These are phyloP conservation scores for Neoascia interrupta DNA, from an alignment of 2,888 invertebrate genomes.

Conservation along the genomic window DNA sequence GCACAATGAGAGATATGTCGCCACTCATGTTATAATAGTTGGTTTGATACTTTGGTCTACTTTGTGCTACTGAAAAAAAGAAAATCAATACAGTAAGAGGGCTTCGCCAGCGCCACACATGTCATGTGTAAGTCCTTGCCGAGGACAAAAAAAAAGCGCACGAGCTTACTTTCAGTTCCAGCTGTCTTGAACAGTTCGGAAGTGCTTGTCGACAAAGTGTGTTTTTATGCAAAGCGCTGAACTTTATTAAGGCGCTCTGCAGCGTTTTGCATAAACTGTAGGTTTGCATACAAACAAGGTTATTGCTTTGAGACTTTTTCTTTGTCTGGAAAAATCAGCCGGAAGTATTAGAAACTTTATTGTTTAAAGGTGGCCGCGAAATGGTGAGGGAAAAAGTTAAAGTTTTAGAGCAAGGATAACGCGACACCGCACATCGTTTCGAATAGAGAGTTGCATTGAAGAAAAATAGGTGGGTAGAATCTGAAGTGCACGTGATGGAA, in stretches of 20 bases:
- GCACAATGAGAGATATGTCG: constrained; percentile 36
- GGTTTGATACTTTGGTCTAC: constrained; percentile 18
- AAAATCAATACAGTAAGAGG: constrained; percentile 34
- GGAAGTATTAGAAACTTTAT: constrained; percentile 24
- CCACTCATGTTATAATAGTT: constrained; percentile 35
- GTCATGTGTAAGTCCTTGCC: background rate
- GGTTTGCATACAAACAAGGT: constrained; percentile 1
- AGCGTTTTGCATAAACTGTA: constrained; percentile 3
- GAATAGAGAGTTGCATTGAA: no score
- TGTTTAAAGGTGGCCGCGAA: constrained; percentile 32
- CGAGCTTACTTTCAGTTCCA: constrained; percentile 9
- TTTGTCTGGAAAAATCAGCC: background rate
- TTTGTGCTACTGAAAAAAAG: constrained; percentile 27
- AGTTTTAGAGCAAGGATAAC: background rate
- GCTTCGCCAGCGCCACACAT: no score
- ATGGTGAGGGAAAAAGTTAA: constrained; percentile 22
- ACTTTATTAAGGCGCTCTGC: constrained; percentile 22
- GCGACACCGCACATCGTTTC: constrained; percentile 3
- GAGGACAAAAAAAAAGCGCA: background rate
- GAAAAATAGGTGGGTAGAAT: no score
- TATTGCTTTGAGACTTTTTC: background rate
- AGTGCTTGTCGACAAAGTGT: constrained; percentile 25
- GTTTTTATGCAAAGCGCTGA: constrained; percentile 46
- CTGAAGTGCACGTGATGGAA: no score
- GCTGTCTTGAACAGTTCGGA: constrained; percentile 32